A percentile compares a stretch with the other conserved stretches of the same genome.
Conservation (phyloP, 2,888 invertebrate genomes). For the Trachelus iudaicus region DNA sequence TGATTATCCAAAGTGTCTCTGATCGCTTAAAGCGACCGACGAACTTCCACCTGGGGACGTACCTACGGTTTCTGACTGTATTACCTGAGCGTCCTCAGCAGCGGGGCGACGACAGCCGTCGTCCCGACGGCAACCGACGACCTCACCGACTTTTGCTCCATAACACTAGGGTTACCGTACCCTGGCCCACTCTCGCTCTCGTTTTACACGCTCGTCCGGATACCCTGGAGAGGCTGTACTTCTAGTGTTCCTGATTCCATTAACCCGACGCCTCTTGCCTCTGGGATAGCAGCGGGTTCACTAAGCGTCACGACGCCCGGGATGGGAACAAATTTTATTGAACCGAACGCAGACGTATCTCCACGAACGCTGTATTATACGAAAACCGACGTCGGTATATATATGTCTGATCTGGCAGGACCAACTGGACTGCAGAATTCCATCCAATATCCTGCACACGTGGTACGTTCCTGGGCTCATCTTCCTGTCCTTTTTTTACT, state of each 20-base stretch:
- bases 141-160: background rate
- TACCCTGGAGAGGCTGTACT: background rate
- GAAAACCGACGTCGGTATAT: background rate
- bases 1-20: constrained; percentile 45
- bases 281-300: background rate
- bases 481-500: background rate
- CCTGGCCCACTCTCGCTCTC: background rate
- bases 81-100: too few species aligned
- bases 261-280: background rate
- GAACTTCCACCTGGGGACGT: background rate
- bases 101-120: background rate
- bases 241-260: constrained; percentile 1
- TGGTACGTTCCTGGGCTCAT: background rate
- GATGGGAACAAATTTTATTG: background rate
- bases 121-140: background rate
- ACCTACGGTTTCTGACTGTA: background rate
- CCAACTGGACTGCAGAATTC: background rate
- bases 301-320: background rate
- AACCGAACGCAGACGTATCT: background rate
- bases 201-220: background rate
- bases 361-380: background rate
- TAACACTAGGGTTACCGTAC: background rate
- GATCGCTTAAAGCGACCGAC: constrained; percentile 29
- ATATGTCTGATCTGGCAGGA: background rate
- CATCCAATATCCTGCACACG: background rate